Evolutionary conservation across 2,888 invertebrate genomes (phyloP).

Genomic region (Lysandra bellargus): DNA sequence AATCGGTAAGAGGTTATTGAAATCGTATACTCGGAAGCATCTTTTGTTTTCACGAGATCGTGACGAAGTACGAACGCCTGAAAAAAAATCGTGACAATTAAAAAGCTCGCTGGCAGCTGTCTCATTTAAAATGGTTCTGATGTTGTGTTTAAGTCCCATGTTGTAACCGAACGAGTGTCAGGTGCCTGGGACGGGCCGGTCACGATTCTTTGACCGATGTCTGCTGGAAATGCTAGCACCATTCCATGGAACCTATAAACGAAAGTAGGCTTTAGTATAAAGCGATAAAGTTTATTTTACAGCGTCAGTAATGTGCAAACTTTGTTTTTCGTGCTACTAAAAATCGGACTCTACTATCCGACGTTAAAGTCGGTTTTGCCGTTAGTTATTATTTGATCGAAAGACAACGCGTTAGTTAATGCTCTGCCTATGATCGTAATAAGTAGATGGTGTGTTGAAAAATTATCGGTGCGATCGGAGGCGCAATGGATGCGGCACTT

Average conservation of each 20-base stretch:
- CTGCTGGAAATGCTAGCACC: constrained; percentile 61
- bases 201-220: constrained; percentile 79
- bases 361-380: constrained; percentile 42
- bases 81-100: constrained; percentile 22
- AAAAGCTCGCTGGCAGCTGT: constrained; percentile 46
- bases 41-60: constrained; percentile 7
- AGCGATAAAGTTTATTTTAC: constrained; percentile 40
- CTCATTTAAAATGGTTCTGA: constrained; percentile 57
- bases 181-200: constrained; percentile 75
- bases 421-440: constrained; percentile 78
- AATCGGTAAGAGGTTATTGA: neutral
- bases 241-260: constrained; percentile 41
- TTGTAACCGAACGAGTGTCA: constrained; percentile 66
- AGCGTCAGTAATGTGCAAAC: constrained; percentile 39
- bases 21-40: neutral
- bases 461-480: constrained; percentile 79
- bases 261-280: constrained; percentile 46
- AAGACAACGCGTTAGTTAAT: constrained; percentile 71
- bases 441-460: constrained; percentile 81
- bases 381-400: constrained; percentile 46
- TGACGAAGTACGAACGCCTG: neutral
- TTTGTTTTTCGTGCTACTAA: constrained; percentile 35
- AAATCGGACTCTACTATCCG: constrained; percentile 40
- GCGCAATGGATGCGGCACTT: constrained; percentile 76
- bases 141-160: constrained; percentile 63